Evolutionary conservation across 2,888 invertebrate genomes (phyloP).

Genomic region (Melitaea athalia): DNA sequence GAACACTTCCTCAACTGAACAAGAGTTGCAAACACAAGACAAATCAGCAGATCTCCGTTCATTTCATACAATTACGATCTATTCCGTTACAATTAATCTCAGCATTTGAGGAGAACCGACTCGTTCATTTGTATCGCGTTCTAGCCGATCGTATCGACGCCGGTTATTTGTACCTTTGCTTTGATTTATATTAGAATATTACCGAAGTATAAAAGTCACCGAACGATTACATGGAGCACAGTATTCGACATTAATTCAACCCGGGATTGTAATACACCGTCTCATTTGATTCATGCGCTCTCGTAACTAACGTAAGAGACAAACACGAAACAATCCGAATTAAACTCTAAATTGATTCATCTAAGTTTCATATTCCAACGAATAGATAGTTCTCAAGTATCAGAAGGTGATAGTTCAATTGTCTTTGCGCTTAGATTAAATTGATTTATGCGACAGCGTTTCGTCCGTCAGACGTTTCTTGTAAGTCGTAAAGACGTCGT

Average conservation of each 20-base stretch:
- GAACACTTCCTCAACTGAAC: background rate
- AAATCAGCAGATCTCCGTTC: background rate
- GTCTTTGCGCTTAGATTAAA: slow-evolving; percentile 67
- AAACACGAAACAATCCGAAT: slow-evolving; percentile 15
- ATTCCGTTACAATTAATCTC: slow-evolving; percentile 4
- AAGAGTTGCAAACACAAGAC: background rate
- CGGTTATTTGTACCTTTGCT: slow-evolving; percentile 58
- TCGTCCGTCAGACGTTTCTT: slow-evolving; percentile 65
- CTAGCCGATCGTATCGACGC: slow-evolving; percentile 28
- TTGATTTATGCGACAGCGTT: slow-evolving; percentile 73
- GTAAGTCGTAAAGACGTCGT: slow-evolving; percentile 59
- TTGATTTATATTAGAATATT: slow-evolving; percentile 62
- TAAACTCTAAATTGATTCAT: slow-evolving; percentile 15
- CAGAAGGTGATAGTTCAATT: slow-evolving; percentile 59
- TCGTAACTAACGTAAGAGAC: slow-evolving; percentile 19
- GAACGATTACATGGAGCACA: slow-evolving; percentile 69
- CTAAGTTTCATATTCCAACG: slow-evolving; percentile 26
- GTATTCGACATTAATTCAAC: slow-evolving; percentile 64
- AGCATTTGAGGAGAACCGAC: slow-evolving; percentile 8
- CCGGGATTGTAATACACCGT: slow-evolving; percentile 49
- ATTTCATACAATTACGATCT: too few relatives aligned
- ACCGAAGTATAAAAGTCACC: slow-evolving; percentile 60
- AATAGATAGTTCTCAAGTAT: slow-evolving; percentile 18
- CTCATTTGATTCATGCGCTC: slow-evolving; percentile 65
- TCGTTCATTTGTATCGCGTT: slow-evolving; percentile 6